phyloP scores from a whole-genome alignment of 30 jellyfish, hydroid and myxozoan species.

The Mastigias papua region DNA sequence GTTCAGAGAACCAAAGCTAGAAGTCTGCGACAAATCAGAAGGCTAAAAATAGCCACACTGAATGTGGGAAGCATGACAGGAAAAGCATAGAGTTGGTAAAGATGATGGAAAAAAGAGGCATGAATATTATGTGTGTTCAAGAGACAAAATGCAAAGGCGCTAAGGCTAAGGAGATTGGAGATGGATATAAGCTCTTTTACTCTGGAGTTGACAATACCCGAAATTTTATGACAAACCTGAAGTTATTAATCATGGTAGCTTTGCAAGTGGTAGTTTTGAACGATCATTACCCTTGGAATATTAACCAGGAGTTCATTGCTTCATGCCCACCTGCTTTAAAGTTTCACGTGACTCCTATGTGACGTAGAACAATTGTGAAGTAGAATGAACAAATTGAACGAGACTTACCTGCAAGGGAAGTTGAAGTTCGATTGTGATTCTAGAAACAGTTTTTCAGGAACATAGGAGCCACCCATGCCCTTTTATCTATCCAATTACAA shows the following conservation, averaged over 20 bases:
- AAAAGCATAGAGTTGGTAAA: no score
- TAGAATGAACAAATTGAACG: constrained; percentile 3
- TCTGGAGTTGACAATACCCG: neutral
- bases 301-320: neutral
- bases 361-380: neutral
- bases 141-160: no score
- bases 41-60: no score
- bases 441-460: neutral
- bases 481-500: neutral
- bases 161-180: no score
- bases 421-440: constrained; percentile 28
- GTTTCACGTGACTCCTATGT: constrained; percentile 17
- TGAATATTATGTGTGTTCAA: no score
- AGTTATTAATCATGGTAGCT: neutral
- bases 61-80: no score
- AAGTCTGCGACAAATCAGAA: no score
- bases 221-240: constrained; percentile 8
- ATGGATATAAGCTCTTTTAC: no score
- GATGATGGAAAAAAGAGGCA: no score
- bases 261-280: neutral
- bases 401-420: constrained; percentile 33
- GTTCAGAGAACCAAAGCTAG: no score
- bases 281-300: neutral
- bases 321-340: constrained; percentile 6
- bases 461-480: neutral